phyloP scores from a whole-genome alignment of 2,797 vertebrate genomes.

The Hephaestus fuliginosus region DNA sequence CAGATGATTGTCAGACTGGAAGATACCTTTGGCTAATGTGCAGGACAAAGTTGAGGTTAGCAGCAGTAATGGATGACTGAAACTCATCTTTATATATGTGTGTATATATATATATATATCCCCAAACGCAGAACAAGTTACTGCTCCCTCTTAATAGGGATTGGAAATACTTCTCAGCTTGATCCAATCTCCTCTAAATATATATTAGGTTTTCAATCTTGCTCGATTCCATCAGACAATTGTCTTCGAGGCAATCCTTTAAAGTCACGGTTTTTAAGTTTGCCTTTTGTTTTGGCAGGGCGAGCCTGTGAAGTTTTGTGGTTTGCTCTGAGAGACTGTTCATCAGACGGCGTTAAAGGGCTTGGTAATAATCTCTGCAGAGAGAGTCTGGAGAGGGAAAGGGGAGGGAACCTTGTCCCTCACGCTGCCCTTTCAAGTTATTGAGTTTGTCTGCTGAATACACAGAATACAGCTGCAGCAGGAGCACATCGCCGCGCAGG shows the following conservation, averaged over 20 bases:
- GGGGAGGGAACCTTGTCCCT: slow-evolving; percentile 65
- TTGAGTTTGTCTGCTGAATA: slow-evolving; percentile 78
- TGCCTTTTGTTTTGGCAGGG: slow-evolving; percentile 47
- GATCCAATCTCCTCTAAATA: slow-evolving; percentile 63
- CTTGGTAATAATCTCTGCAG: slow-evolving; percentile 69
- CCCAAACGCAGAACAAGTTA: slow-evolving; percentile 30
- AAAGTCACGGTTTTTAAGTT: slow-evolving; percentile 47
- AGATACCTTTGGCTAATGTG: slow-evolving; percentile 50
- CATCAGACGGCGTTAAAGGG: slow-evolving; percentile 65
- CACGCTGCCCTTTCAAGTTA: slow-evolving; percentile 78
- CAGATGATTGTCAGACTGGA: slow-evolving; percentile 52
- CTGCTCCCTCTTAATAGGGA: slow-evolving; percentile 39
- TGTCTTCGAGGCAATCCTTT: slow-evolving; percentile 51
- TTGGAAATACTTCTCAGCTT: slow-evolving; percentile 51
- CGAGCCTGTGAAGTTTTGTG: slow-evolving; percentile 15
- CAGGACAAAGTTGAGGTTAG: slow-evolving; percentile 16
- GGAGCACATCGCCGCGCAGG: slow-evolving; percentile 24
- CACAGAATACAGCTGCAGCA: slow-evolving; percentile 64
- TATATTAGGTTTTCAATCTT: slow-evolving; percentile 69
- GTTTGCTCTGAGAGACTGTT: slow-evolving; percentile 43
- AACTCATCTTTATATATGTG: slow-evolving; percentile 23
- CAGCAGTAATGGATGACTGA: slow-evolving; percentile 64
- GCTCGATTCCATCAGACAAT: slow-evolving; percentile 66
- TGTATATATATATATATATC: too few species aligned
- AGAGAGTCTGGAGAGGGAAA: slow-evolving; percentile 52